Evolutionary conservation across 2,888 invertebrate species (phyloP), one percentile per base, ranked within the genome.

Genomic region (Phengaris alcon): DNA sequence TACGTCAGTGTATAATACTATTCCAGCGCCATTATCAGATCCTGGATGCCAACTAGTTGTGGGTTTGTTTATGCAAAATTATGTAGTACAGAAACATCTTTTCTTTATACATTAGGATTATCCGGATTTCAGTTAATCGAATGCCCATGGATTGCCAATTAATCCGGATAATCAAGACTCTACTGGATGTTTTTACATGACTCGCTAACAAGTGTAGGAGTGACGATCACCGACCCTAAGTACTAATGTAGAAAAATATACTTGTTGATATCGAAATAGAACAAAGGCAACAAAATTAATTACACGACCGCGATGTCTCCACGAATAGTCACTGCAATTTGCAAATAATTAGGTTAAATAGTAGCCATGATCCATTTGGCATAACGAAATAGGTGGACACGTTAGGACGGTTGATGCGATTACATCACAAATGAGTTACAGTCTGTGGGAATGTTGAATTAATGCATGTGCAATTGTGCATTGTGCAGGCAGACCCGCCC

Each of bases 191-290:
- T 76, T 75, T 76, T 78, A 69, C 73, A 86, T 88, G 86, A 88
- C 85, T 86, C 85, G 87, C 87, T 87, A 86, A 88, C 84, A 83
- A 84, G 87, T 86, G 88, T 87, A 88, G 86, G 84, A 85, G 85
- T 90, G 88, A 90, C 90, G 90, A 22, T 22, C 22, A 22, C 22
- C 22, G 22, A 22, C 15, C 59, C 22, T 59, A 2, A 35, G 3
- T 59, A 59, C 22, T 55, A 0, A 35, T 35, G 0, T 3, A 5
- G 48, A 48, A 48, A 48, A 48, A 48, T 48, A 13, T 64, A 35
- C 12, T 7, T 12, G 35, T 64, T 12, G 10, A 9, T 52, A 44
- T 35, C 6, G 35, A 64, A 44, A 64, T 64, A 64, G 64, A 12
- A 64, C 64, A 44, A 64, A 35, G 64, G 35, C 64, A 64, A 64